phyloP scores from a whole-genome alignment of 2,888 invertebrate genomes.

The Periphyllus acericola region DNA sequence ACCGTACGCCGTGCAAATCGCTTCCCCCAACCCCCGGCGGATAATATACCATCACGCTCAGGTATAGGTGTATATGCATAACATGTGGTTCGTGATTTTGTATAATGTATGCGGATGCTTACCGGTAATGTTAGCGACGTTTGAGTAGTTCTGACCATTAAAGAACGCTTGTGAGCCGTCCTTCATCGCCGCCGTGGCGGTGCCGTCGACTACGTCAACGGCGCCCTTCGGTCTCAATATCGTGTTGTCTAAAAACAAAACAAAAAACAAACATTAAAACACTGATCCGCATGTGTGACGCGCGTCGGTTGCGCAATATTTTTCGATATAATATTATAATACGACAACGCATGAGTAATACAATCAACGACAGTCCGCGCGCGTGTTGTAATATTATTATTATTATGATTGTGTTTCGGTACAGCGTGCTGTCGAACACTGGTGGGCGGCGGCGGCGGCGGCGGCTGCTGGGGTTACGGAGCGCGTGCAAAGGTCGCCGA shows the following conservation, averaged over 20 bases:
- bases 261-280: background rate
- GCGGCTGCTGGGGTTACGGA: background rate
- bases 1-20: too few species aligned
- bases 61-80: too few species aligned
- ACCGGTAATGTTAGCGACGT: conserved; percentile 39
- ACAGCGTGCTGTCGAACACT: background rate
- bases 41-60: too few species aligned
- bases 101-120: background rate
- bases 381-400: background rate
- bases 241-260: background rate
- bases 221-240: conserved; percentile 29
- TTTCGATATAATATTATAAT: too few species aligned
- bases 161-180: background rate
- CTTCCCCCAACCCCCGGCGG: too few species aligned
- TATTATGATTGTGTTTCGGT: background rate
- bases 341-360: too few species aligned
- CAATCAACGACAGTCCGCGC: too few species aligned
- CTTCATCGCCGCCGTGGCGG: background rate
- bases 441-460: background rate
- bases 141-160: conserved; percentile 13
- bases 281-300: too few species aligned
- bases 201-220: conserved; percentile 1
- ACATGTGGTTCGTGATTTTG: background rate
- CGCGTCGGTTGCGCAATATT: too few species aligned
- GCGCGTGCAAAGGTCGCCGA: conserved; percentile 52